phyloP scores from a whole-genome alignment of 2,888 invertebrate species.

The Nasonia oneida region DNA sequence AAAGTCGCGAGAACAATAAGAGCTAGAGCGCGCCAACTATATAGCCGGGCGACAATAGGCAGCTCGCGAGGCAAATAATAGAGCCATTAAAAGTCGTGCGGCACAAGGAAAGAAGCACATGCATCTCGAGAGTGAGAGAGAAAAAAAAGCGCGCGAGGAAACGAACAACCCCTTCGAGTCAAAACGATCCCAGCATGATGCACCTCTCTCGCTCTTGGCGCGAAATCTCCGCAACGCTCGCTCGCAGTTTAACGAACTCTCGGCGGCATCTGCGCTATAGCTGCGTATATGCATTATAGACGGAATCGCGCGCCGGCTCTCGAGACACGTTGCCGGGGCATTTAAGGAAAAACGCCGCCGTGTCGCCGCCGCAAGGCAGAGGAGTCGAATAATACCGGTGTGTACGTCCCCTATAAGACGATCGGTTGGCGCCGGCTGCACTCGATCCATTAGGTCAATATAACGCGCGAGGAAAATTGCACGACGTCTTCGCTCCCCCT shows the following conservation, averaged over 20 bases:
- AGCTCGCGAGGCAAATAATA: not conserved
- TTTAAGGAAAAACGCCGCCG: not conserved
- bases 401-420: not conserved
- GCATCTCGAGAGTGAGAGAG: not conserved
- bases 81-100: not conserved
- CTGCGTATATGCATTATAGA: not conserved
- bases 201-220: not conserved
- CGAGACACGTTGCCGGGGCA: not conserved
- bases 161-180: constrained; percentile 28
- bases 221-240: not conserved
- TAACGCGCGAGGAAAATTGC: constrained; percentile 27
- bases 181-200: not conserved
- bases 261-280: not conserved
- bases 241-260: constrained; percentile 25
- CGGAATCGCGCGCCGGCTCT: not conserved
- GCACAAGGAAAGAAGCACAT: not conserved
- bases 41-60: not conserved
- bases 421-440: not conserved
- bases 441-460: constrained; percentile 7
- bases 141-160: not conserved
- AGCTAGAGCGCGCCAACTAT: not conserved
- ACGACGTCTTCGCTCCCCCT: not conserved
- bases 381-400: not conserved
- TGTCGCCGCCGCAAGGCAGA: not conserved
- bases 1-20: not conserved